Percentiles rank a stretch among this genome's conserved stretches.
These are phyloP conservation scores for Rhineura floridana DNA, from an alignment of 2,113 vertebrate genomes.

Conservation along the genomic window DNA sequence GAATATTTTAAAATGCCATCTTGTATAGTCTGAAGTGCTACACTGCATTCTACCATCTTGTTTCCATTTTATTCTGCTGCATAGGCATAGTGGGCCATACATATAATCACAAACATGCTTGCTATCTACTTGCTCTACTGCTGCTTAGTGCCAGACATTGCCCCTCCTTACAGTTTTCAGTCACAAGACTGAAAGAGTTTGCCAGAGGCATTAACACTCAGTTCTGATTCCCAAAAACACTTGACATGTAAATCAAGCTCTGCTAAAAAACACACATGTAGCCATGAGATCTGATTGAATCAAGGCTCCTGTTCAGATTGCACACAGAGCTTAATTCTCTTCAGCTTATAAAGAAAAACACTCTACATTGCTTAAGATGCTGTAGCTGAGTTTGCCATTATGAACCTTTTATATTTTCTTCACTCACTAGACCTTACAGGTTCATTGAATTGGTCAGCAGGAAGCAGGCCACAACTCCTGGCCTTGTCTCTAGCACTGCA, in stretches of 20 bases:
- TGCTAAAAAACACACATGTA: neutral
- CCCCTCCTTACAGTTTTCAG: neutral
- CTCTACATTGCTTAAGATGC: neutral
- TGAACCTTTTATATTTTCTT: neutral
- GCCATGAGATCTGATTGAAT: neutral
- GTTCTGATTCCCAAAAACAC: neutral
- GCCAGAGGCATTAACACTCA: neutral
- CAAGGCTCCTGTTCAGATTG: neutral
- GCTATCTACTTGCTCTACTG: neutral
- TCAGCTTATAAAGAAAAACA: neutral
- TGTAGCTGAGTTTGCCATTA: neutral
- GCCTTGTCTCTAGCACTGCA: neutral
- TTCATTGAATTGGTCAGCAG: neutral
- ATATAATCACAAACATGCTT: neutral
- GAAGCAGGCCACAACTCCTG: neutral
- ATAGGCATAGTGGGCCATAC: neutral
- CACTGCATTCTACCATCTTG: neutral
- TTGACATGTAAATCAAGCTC: neutral
- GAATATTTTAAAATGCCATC: neutral
- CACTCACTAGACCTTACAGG: neutral
- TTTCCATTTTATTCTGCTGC: neutral
- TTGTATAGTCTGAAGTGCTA: neutral
- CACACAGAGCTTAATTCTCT: neutral
- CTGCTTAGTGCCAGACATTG: neutral
- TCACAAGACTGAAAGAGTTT: slow-evolving; percentile 4